Evolutionary conservation across 2,797 vertebrate genomes (phyloP), one percentile per base, ranked within the genome.

Genomic region (Anableps anableps): DNA sequence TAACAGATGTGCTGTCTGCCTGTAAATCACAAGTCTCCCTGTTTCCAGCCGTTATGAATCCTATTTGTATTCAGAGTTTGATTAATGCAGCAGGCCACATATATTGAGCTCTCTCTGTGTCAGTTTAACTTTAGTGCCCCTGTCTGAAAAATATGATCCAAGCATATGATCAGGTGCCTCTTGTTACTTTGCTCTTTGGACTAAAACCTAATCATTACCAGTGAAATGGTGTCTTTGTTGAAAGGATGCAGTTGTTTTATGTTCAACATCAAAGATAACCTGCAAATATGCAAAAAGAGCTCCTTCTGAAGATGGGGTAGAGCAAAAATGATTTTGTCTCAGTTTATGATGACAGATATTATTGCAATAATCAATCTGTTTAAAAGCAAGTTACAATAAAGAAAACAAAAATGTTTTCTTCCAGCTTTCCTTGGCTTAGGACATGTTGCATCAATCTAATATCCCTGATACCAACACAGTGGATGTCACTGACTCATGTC

Each of bases 401-500:
- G 10, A 1, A 7, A 11, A 11, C 5, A 36, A 51, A 14, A 9
- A 51, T 0, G 0, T 36, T 73, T 73, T n/a, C 21, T 17, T n/a
- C 11, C 19, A 16, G 50, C 72, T 41, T n/a, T 55, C 34, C 21
- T 55, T 38, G 36, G 31, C 51, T 43, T 53, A 60, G 36, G 64
- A 43, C 2, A 8, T 21, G 64, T 77, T 82, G 68, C 36, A 38
- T 51, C 26, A 41, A 75, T 43, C 34, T 79, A 75, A 80, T 76
- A 78, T 60, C 36, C 79, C 62, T 64, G 76, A 85, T 76, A 38
- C 31, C 1, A 73, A 81, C 85, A 89, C 72, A 78, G 68, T 80
- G 81, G 87, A 88, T 83, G 64, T 74, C 76, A 8, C 86, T 48
- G 86, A 83, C 82, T 50, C 77, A 58, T 10, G 74, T 60, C 34